Percentiles rank a stretch among this genome's conserved stretches.
These are phyloP conservation scores for Hetaerina americana DNA, from an alignment of 1,140 invertebrate genomes.

Conservation along the genomic window DNA sequence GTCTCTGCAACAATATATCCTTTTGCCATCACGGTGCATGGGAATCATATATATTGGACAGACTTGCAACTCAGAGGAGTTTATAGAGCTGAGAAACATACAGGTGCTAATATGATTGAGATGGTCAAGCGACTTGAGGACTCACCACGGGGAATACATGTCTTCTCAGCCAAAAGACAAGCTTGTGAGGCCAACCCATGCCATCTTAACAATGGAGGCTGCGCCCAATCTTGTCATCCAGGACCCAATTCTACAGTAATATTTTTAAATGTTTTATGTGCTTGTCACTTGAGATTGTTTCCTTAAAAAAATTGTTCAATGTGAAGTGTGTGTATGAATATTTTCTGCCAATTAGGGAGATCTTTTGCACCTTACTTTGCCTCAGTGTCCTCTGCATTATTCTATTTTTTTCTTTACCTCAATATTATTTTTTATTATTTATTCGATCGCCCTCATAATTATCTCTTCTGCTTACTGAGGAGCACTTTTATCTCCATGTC, in stretches of 20 bases:
- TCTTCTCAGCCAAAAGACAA: slow-evolving; percentile 69
- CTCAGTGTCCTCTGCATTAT: too few relatives aligned
- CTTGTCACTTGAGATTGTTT: too few relatives aligned
- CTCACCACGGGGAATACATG: slow-evolving; percentile 79
- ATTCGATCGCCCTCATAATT: too few relatives aligned
- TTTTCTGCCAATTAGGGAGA: slow-evolving; percentile 14
- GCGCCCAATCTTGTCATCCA: slow-evolving; percentile 88
- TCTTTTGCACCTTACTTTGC: too few relatives aligned
- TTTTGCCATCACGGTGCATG: slow-evolving; percentile 84
- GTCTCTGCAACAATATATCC: slow-evolving; percentile 89
- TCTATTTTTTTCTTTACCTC: too few relatives aligned
- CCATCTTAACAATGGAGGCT: slow-evolving; percentile 86
- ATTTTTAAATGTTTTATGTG: too few relatives aligned
- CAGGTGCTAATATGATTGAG: slow-evolving; percentile 86
- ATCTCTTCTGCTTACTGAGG: too few relatives aligned
- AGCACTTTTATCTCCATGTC: too few relatives aligned
- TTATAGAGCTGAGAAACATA: slow-evolving; percentile 92
- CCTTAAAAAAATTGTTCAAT: not conserved
- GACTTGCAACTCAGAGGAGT: slow-evolving; percentile 89
- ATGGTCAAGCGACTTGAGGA: slow-evolving; percentile 86
- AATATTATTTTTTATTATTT: too few relatives aligned
- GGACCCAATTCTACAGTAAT: slow-evolving; percentile 56
- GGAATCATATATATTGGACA: slow-evolving; percentile 94
- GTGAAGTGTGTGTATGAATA: slow-evolving; percentile 5
- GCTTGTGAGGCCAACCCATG: slow-evolving; percentile 76